Conservation (phyloP, 1,140 invertebrate species). For the Lithobius niger region DNA sequence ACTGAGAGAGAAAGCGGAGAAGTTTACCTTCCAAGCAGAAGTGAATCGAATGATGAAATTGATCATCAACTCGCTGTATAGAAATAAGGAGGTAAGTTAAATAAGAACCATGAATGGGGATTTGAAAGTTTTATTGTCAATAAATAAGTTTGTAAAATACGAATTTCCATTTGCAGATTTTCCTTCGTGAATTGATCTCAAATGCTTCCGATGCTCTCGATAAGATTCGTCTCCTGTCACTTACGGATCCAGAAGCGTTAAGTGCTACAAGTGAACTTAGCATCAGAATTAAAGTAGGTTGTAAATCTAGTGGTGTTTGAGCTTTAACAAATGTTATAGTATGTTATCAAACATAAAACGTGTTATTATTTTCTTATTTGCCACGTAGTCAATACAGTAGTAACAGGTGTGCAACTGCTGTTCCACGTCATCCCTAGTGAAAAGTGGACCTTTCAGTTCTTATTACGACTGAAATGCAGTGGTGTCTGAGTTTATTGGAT, state of each 20-base stretch:
- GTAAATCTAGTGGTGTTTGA: too few species aligned
- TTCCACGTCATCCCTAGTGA: too few species aligned
- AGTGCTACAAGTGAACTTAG: constrained; percentile 64
- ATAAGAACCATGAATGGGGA: not conserved
- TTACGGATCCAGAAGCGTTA: constrained; percentile 71
- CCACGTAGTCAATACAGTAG: too few species aligned
- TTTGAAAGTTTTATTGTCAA: not conserved
- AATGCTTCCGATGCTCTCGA: constrained; percentile 93
- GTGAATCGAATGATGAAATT: constrained; percentile 99
- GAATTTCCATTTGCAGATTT: constrained; percentile 57
- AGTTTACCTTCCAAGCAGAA: constrained; percentile 88
- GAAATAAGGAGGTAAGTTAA: constrained; percentile 79
- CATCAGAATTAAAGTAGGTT: constrained; percentile 74
- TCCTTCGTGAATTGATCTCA: constrained; percentile 91
- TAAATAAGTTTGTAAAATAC: constrained; percentile 1
- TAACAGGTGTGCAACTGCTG: too few species aligned
- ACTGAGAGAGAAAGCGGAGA: constrained; percentile 78
- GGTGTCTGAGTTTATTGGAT: too few species aligned
- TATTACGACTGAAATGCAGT: too few species aligned
- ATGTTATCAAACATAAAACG: too few species aligned
- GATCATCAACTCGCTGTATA: constrained; percentile 95
- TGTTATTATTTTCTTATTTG: too few species aligned
- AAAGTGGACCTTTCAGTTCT: too few species aligned
- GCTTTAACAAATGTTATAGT: too few species aligned
- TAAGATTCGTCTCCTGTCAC: constrained; percentile 81